These are phyloP conservation scores for Leptodactylus fallax DNA, from an alignment of 2,797 vertebrate species.

Conservation along the genomic window DNA sequence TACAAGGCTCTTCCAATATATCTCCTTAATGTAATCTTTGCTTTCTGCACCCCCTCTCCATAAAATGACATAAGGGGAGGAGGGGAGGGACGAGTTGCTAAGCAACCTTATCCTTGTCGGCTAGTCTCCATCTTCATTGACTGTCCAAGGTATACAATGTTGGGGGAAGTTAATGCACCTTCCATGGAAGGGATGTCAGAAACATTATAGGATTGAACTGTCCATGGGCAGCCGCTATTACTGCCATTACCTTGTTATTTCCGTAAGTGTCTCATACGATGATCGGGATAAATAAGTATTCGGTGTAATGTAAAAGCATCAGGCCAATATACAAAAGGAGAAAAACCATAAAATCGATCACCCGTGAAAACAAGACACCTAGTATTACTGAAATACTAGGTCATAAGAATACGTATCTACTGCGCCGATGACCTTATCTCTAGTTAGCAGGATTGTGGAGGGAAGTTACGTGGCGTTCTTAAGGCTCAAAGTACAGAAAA, in stretches of 20 bases:
- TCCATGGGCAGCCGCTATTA: neutral
- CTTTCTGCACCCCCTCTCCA: neutral
- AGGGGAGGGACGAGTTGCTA: slow-evolving; percentile 23
- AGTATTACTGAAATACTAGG: neutral
- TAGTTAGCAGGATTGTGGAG: too few species aligned
- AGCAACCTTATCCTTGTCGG: slow-evolving; percentile 27
- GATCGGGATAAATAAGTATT: neutral
- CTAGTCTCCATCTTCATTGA: neutral
- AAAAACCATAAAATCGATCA: neutral
- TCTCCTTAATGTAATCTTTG: neutral
- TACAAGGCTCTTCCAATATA: slow-evolving; percentile 5
- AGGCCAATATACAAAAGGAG: neutral
- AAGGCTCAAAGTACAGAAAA: too few species aligned
- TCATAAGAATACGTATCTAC: neutral
- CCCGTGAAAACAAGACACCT: neutral
- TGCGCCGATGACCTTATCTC: too few species aligned
- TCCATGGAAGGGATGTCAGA: neutral
- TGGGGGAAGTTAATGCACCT: slow-evolving; percentile 3
- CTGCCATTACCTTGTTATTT: neutral
- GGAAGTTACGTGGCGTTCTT: too few species aligned
- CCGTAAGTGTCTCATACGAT: neutral
- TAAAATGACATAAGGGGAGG: slow-evolving; percentile 9
- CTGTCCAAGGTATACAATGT: neutral
- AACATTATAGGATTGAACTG: neutral
- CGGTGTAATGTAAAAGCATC: neutral